Evolutionary conservation across 2,113 vertebrate genomes (phyloP), one percentile per base, ranked within the genome.

Genomic region (Malaclemys terrapin): DNA sequence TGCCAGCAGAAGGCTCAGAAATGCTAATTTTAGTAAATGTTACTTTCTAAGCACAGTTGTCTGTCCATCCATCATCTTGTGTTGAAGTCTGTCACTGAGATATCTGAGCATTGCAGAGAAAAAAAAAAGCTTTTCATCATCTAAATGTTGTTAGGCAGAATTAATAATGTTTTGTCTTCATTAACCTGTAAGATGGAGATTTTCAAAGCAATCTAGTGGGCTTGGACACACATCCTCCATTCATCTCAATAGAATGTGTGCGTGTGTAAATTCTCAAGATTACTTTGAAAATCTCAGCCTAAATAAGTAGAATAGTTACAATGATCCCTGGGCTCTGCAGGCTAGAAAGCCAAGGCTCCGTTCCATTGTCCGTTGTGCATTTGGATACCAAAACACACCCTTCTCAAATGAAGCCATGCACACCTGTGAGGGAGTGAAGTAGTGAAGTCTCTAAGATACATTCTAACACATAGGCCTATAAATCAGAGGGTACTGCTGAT

Each of bases 361-460:
- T 9, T 42, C 29, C 2, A 0, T 82, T 5, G 3, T 52, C 7
- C n/a, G 16, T 29, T 31, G 2, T 13, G 31, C 4, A 29, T 49
- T 20, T 8, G 90, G 1, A 4, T 85, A 42, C 4, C 17, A 88
- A 91, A 75, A 13, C 3, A 5, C 29, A 31, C 4, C 2, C 2
- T 82, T 79, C 2, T 3, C 6, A 79, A 3, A 82, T n/a, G 75
- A n/a, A 80, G 7, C 4, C 14, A 2, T 54, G 83, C 20, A 6
- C 52, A 52, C 13, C 0, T 38, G 27, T 69, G 5, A 4, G 29
- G 1, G 24, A 86, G 78, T 10, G 2, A 92, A 2, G 3, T 19
- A 79, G 83, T 3, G 0, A 56, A 29, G 78, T 19, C 13, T 54
- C 31, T 20, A 45, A 72, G 53, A 86, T 47, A 25, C 8, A 1